Evolutionary conservation across 2,888 invertebrate species (phyloP), one percentile per base, ranked within the genome.

Genomic region (Xestia c-nigrum): DNA sequence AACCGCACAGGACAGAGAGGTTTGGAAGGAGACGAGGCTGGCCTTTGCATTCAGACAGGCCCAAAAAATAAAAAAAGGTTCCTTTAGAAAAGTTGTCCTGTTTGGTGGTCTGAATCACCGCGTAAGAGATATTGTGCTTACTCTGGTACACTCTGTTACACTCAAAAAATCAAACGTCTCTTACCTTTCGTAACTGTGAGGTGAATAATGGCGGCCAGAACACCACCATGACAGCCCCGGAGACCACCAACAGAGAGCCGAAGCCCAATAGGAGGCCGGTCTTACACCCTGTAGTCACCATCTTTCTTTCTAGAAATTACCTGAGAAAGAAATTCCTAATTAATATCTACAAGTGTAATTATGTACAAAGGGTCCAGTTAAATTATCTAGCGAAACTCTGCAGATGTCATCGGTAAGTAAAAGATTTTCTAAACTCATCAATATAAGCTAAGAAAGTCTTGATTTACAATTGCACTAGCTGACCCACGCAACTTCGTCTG

Each of bases 191-290:
- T 31, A 97, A 81, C 81, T 95, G 94, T n/a, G 89, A 64, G 73
- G 92, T 89, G 89, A 94, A 97, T 24, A 97, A 72, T 0, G 92
- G 84, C 0, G 96, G 96, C 96, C 96, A 97, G 83, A 93, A 94
- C 0, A 96, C 90, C 47, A 94, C 93, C 89, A 94, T 90, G 2
- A 96, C 89, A 0, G 95, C 96, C 3, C 96, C 96, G 0, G 93
- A 19, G 0, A 96, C 93, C 66, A 96, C 94, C 52, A 93, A 76
- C 0, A 92, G 84, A 0, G 95, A 92, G 3, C 97, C 97, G 69
- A 93, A 95, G n/a, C 94, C 95, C 92, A 97, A 91, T 12, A 94
- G 89, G 46, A 94, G 88, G 4, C 94, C 94, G 61, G 91, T 95
- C 85, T 93, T 95, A 70, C 85, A 78, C 4, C 89, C 89, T 0